Conservation (phyloP, 2,113 vertebrate genomes). For the Cairina moschata region DNA sequence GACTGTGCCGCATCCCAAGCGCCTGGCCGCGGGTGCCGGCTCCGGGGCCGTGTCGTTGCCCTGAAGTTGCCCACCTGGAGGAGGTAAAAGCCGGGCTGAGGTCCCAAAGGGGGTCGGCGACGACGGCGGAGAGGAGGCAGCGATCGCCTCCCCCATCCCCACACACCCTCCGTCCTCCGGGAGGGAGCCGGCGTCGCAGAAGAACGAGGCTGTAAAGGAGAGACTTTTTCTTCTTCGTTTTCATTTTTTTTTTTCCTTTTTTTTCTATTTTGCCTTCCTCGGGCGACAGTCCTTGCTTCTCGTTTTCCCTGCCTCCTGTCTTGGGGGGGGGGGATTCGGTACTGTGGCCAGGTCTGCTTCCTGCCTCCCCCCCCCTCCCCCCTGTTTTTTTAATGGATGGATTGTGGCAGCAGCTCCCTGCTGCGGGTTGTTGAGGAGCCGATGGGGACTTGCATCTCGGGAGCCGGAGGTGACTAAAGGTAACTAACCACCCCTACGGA, state of each 20-base stretch:
- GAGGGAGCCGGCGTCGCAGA: not conserved
- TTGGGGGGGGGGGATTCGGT: not conserved
- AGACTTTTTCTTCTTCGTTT: slow-evolving; percentile 17
- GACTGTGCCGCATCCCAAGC: slow-evolving; percentile 57
- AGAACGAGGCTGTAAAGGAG: slow-evolving; percentile 23
- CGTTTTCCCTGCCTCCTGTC: not conserved
- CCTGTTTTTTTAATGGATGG: slow-evolving; percentile 61
- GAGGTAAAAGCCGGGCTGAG: slow-evolving; percentile 48
- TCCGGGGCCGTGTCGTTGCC: slow-evolving; percentile 36
- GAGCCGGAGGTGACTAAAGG: slow-evolving; percentile 69
- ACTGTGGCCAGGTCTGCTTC: slow-evolving; percentile 37
- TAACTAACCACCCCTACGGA: slow-evolving; percentile 46
- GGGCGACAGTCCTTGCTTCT: not conserved
- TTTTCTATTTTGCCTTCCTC: not conserved
- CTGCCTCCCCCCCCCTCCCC: not conserved
- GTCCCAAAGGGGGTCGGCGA: not conserved
- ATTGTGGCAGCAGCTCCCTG: slow-evolving; percentile 67
- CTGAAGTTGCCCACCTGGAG: slow-evolving; percentile 75
- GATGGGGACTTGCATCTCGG: slow-evolving; percentile 67
- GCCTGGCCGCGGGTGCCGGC: slow-evolving; percentile 9
- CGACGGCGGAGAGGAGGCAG: not conserved
- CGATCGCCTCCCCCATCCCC: slow-evolving; percentile 23
- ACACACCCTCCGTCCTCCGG: slow-evolving; percentile 15
- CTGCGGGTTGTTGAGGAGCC: slow-evolving; percentile 76
- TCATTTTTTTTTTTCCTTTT: not conserved